Evolutionary conservation across 2,888 invertebrate genomes (phyloP).

Genomic region (Miltochrista miniata): DNA sequence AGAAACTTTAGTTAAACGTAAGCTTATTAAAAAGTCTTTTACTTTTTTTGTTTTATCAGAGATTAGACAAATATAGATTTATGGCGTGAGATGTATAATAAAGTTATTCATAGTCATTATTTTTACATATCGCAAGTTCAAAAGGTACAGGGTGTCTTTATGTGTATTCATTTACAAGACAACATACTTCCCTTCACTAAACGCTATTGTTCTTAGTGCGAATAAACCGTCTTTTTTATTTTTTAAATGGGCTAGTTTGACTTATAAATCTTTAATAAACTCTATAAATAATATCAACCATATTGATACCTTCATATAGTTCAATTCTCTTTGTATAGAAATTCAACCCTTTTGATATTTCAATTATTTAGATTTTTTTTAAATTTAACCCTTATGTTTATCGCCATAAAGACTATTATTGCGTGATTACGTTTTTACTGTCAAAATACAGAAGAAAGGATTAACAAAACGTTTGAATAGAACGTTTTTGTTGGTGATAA

Average conservation of each 20-base stretch:
- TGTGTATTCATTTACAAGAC: conserved; percentile 46
- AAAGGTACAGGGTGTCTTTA: conserved; percentile 31
- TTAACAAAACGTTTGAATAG: conserved; percentile 65
- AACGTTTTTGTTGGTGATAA: conserved; percentile 65
- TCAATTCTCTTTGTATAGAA: not conserved
- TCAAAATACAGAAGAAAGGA: conserved; percentile 58
- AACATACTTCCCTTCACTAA: conserved; percentile 66
- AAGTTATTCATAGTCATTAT: not conserved
- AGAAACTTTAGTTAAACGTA: too few species aligned
- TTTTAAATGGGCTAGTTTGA: conserved; percentile 55
- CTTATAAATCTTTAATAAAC: conserved; percentile 52
- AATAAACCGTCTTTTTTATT: conserved; percentile 64
- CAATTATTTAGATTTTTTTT: conserved; percentile 20
- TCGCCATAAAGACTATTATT: conserved; percentile 37
- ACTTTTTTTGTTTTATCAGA: not conserved
- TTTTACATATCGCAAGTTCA: conserved; percentile 31
- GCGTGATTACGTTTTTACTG: conserved; percentile 38
- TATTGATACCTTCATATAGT: not conserved
- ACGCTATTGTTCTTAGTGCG: conserved; percentile 65
- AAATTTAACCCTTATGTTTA: conserved; percentile 15
- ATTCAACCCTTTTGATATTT: conserved; percentile 38
- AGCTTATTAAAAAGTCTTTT: too few species aligned
- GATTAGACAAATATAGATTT: not conserved
- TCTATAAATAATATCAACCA: conserved; percentile 3
- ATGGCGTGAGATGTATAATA: not conserved